phyloP scores from a whole-genome alignment of 2,888 invertebrate genomes.

The Conchocele bisecta region DNA sequence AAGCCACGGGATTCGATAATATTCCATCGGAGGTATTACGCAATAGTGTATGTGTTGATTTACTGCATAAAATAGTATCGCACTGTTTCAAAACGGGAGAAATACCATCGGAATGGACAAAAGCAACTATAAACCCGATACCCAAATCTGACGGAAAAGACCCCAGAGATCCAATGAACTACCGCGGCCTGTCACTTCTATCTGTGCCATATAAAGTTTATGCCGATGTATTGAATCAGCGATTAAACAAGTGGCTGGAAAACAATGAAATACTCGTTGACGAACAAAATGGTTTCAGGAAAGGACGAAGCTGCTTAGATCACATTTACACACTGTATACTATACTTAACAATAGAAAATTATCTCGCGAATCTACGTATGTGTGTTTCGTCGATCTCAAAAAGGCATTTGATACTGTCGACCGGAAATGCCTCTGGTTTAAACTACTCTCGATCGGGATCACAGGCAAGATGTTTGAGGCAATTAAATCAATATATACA shows the following conservation, averaged over 20 bases:
- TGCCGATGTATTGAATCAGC: not conserved
- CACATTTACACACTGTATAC: conserved; percentile 10
- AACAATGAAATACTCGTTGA: not conserved
- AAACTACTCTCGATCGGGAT: conserved; percentile 6
- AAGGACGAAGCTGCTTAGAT: conserved; percentile 11
- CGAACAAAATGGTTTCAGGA: not conserved
- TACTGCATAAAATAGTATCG: not conserved
- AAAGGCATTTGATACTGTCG: conserved; percentile 2
- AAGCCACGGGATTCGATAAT: not conserved
- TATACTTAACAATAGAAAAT: not conserved
- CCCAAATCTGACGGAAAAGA: not conserved
- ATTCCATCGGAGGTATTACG: not conserved
- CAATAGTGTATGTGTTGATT: not conserved
- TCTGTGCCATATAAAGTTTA: not conserved
- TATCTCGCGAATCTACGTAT: conserved; percentile 1
- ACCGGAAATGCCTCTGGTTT: conserved; percentile 4
- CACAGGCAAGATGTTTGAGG: not conserved
- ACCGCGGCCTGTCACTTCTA: not conserved
- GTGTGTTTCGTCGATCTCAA: not conserved
- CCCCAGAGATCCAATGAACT: not conserved
- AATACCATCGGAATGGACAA: not conserved
- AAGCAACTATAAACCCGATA: not conserved
- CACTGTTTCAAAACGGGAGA: not conserved
- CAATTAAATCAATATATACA: conserved; percentile 2
- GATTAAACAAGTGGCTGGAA: conserved; percentile 7